Evolutionary conservation across 1,140 invertebrate species (phyloP), one percentile per base, ranked within the genome.

Genomic region (Mactra quadrangularis): DNA sequence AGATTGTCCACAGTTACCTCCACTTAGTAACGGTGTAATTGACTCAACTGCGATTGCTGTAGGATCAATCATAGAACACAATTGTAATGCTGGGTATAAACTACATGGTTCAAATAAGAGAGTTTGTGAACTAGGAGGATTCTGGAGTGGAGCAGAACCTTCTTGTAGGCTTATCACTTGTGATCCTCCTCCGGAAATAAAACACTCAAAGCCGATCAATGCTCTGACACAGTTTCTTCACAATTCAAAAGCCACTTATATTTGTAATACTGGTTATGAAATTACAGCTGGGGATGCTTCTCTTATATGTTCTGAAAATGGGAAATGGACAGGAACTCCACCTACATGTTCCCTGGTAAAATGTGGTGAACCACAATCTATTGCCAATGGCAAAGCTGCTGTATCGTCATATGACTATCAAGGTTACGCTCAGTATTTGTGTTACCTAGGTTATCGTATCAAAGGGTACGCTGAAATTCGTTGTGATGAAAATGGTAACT

Each of bases 301-400:
- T 3, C 27, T 82, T 19, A 75, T 45, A 0, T 89, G 88, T 47
- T 31, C 55, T 6, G 45, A 60, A 3, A 35, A 38, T 29, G 85
- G 78, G 1, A 19, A 17, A 29, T 89, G 88, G 97, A 96, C 96
- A 81, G 96, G 96, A 17, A 95, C 95, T 72, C 93, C 95, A 13
- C 97, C 97, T 0, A 76, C 53, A 3, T 85, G 84, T 68, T 33
- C 50, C 1, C 64, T 71, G 19, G 68, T 82, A 17, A 17, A 52
- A n/a, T 85, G 84, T 68, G 35, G 41, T 3, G 77, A 59, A 15
- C 60, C 72, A 29, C 35, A 9, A 2, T 15, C 25, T 2, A 38
- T 76, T 4, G 1, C 31, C 13, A 70, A 86, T n/a, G 55, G 82
- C 22, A 45, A n/a, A 29, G 50, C 71, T 55, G 22, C 19, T 19